Conservation (phyloP, 2,113 vertebrate species). For the Engystomops pustulosus region DNA sequence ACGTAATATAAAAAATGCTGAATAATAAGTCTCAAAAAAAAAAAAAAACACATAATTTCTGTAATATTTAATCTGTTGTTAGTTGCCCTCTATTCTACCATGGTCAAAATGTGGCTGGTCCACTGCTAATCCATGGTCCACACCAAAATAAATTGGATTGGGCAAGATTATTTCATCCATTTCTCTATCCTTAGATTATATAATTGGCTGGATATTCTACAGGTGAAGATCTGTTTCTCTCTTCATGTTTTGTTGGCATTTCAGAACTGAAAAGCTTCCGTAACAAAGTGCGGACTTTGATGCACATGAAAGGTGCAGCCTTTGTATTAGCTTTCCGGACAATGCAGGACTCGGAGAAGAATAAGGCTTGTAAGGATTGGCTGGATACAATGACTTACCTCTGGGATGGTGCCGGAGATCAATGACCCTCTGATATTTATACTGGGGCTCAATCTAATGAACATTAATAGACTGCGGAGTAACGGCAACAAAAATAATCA, state of each 20-base stretch:
- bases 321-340: neutral
- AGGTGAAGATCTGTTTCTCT: neutral
- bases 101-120: no score
- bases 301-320: neutral
- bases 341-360: neutral
- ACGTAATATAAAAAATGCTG: no score
- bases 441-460: neutral
- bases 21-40: no score
- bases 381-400: neutral
- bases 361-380: neutral
- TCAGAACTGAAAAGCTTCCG: neutral
- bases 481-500: neutral
- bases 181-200: no score
- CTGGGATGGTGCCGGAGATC: neutral
- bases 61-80: no score
- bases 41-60: no score
- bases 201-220: no score
- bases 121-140: no score
- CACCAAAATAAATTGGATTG: no score
- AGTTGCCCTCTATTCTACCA: no score
- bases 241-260: neutral
- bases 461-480: constrained; percentile 3
- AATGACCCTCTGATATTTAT: constrained; percentile 28
- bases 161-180: no score
- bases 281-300: neutral